These are phyloP conservation scores for Tipula helvola DNA, from an alignment of 2,888 invertebrate genomes.

Conservation along the genomic window DNA sequence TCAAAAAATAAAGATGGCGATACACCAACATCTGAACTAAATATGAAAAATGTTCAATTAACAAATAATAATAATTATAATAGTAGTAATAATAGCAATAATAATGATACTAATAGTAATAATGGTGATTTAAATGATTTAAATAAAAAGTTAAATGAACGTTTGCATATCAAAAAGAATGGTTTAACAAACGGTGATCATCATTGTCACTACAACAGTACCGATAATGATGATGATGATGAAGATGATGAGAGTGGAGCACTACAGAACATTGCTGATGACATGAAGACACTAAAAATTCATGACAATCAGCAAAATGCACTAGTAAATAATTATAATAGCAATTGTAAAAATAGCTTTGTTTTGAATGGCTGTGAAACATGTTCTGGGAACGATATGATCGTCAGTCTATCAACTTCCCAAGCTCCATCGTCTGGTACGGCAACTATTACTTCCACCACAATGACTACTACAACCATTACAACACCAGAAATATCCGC, in stretches of 20 bases:
- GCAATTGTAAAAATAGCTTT: background rate
- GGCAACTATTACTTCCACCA: background rate
- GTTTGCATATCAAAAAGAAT: conserved; percentile 15
- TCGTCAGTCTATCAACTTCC: background rate
- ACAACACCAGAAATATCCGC: background rate
- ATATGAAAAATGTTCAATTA: background rate
- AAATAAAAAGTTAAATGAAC: conserved; percentile 13
- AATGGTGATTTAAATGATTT: conserved; percentile 10
- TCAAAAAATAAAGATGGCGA: conserved; percentile 5
- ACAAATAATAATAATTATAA: background rate
- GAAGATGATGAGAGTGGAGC: background rate
- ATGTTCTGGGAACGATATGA: background rate
- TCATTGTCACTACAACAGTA: background rate
- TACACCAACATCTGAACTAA: background rate
- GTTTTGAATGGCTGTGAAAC: background rate
- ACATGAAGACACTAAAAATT: background rate
- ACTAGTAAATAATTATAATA: background rate
- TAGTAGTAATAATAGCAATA: background rate
- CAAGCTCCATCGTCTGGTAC: background rate
- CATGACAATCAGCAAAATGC: background rate
- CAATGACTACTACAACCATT: background rate
- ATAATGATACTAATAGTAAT: background rate
- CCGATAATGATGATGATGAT: background rate
- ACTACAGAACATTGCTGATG: background rate
- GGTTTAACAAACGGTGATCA: conserved; percentile 13